Evolutionary conservation across 2,797 vertebrate species (phyloP).

Genomic region (Malacoctenus gilli): DNA sequence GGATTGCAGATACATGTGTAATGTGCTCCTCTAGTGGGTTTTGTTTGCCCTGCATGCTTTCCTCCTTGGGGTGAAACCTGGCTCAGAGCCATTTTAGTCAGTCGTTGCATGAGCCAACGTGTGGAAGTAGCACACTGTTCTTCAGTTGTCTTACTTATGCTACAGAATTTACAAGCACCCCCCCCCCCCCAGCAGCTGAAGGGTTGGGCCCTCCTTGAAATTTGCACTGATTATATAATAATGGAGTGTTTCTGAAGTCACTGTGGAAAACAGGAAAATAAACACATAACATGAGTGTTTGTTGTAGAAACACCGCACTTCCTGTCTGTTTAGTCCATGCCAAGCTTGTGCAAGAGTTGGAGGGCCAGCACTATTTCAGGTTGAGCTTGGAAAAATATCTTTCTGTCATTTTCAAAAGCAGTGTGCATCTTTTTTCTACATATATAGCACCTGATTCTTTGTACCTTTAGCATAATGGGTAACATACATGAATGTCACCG

Average conservation of each 20-base stretch:
- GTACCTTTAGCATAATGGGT: too few species aligned
- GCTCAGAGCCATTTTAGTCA: background rate
- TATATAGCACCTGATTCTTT: too few species aligned
- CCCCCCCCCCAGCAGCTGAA: conserved; percentile 4
- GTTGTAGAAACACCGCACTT: conserved; percentile 45
- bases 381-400: too few species aligned
- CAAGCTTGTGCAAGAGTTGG: conserved; percentile 7
- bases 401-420: too few species aligned
- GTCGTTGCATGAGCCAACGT: background rate
- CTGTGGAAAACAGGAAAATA: conserved; percentile 5
- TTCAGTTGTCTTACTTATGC: conserved; percentile 15
- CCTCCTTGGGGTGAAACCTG: conserved; percentile 37
- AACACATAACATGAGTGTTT: conserved; percentile 40
- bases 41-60: conserved; percentile 35
- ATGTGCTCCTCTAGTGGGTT: conserved; percentile 37
- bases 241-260: conserved; percentile 28
- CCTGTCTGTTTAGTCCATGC: conserved; percentile 24
- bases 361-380: background rate
- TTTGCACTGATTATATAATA: conserved; percentile 49
- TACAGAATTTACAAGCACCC: background rate
- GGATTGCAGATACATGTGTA: conserved; percentile 52
- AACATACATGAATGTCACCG: background rate
- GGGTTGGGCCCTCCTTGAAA: conserved; percentile 33
- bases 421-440: too few species aligned
- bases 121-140: background rate